Conservation (phyloP, 2,113 vertebrate species). For the Mus musculus region GRCm39 chr3:100412501-100413000, state of each 20-base stretch:
- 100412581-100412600: too few species aligned
- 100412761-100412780: neutral
- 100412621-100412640: neutral
- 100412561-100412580: too few species aligned
- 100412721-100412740: neutral
- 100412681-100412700: fast-evolving
- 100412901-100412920: constrained; percentile 18
- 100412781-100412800: neutral
- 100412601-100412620: too few species aligned
- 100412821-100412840: neutral
- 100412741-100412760: neutral
- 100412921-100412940: constrained; percentile 57
- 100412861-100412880: constrained; percentile 68
- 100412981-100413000: neutral
- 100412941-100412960: constrained; percentile 38
- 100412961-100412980: neutral
- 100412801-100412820: constrained; percentile 29
- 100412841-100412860: constrained; percentile 46
- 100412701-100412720: neutral
- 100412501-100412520: too few species aligned
- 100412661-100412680: neutral
- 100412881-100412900: constrained; percentile 17
- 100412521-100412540: too few species aligned
- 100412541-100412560: too few species aligned
- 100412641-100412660: neutral